Evolutionary conservation across 2,888 invertebrate genomes (phyloP), one percentile per base, ranked within the genome.

Genomic region (Dexiosoma caninum): DNA sequence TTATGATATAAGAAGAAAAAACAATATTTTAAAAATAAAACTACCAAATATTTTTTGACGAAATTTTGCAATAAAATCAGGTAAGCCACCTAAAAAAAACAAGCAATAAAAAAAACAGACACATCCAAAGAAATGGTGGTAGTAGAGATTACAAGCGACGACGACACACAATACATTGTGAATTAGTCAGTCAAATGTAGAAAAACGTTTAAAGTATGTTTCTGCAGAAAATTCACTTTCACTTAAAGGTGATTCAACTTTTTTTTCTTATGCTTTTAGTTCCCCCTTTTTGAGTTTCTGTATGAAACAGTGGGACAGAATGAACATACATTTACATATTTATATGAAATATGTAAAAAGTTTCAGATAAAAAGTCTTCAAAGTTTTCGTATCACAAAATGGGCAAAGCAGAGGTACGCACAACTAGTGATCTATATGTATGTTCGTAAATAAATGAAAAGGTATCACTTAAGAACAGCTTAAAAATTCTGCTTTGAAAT

Each of bases 161-260:
- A 57, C 8, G 37, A 23, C 37, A 46, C 19, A 27, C n/a, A 64
- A 46, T 32, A 76, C 19, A 37, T 35, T n/a, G 51, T 44, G 42
- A 64, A 46, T 72, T 35, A 49, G 55, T 69, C 69, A 71, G 49
- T 21, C 55, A 44, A 69, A 23, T 27, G 55, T 55, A 53, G 46
- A 57, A 60, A 75, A 55, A 62, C n/a, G 30, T 51, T 44, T 67
- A 9, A 53, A 37, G 32, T 53, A 62, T 76, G 42, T 77, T 77
- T 81, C 57, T 77, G 77, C 74, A 70, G 67, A 82, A 82, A 77
- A 72, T 76, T 82, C 81, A 83, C 82, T 83, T 83, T 83, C 82
- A 83, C 82, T 83, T 79, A 64, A 78, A 81, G 82, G 82, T 83
- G 78, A 78, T 78, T 78, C 78, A 79, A 82, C 82, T 69, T 14